Evolutionary conservation across 2,797 vertebrate genomes (phyloP).

Genomic region (Darevskia nairensis): DNA sequence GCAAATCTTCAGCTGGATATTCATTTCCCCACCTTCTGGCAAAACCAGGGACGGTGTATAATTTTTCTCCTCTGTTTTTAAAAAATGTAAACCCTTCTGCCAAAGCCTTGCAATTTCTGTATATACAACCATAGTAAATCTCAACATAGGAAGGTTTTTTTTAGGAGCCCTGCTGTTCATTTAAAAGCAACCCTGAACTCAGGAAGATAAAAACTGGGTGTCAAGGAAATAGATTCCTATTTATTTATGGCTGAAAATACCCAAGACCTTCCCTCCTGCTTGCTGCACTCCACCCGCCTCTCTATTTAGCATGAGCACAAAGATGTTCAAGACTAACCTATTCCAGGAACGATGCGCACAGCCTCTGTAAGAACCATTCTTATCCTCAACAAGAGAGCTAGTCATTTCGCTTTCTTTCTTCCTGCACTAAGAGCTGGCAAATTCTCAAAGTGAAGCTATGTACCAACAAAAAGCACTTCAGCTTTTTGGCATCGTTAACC

Average conservation of each 20-base stretch:
- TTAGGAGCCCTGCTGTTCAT: not conserved
- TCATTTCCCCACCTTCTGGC: constrained; percentile 40
- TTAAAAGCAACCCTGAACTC: constrained; percentile 40
- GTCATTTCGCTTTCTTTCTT: not conserved
- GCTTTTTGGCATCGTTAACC: constrained; percentile 4
- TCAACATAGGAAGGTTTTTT: not conserved
- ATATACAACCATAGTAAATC: not conserved
- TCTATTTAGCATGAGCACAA: not conserved
- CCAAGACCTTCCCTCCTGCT: not conserved
- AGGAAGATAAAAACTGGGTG: constrained; percentile 19
- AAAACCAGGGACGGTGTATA: not conserved
- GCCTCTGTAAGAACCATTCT: not conserved
- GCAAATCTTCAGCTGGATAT: constrained; percentile 15
- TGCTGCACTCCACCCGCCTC: not conserved
- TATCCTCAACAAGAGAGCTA: not conserved
- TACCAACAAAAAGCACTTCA: constrained; percentile 14
- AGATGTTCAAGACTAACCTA: not conserved
- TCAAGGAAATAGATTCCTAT: constrained; percentile 34
- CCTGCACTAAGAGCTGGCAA: not conserved
- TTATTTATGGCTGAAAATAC: not conserved
- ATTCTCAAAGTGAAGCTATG: not conserved
- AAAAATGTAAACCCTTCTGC: not conserved
- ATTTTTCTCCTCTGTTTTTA: not conserved
- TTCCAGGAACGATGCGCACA: not conserved
- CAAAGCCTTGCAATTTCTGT: not conserved